Percentiles rank a stretch among this genome's conserved stretches.
These are phyloP conservation scores for Cyclura pinguis DNA, from an alignment of 2,797 vertebrate species.

Conservation along the genomic window DNA sequence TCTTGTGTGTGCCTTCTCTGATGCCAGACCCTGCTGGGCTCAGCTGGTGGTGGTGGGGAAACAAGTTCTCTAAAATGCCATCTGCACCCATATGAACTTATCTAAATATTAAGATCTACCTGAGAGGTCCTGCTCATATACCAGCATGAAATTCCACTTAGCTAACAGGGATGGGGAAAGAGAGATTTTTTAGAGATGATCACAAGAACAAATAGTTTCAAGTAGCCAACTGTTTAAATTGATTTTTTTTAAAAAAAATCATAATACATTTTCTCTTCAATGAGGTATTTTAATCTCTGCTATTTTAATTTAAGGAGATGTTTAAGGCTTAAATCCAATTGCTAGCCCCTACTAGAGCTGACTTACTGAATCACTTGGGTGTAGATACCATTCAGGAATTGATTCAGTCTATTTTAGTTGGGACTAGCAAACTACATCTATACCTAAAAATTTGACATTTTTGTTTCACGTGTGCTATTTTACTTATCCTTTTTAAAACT, in stretches of 20 bases:
- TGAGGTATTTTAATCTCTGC: neutral
- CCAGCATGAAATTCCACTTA: neutral
- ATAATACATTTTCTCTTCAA: neutral
- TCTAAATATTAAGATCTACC: neutral
- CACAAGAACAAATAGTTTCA: neutral
- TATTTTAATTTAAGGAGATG: neutral
- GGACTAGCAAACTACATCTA: too few relatives aligned
- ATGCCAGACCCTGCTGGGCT: neutral
- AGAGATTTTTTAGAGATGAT: neutral
- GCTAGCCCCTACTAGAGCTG: too few relatives aligned
- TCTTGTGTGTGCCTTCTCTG: neutral
- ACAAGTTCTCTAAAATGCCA: neutral
- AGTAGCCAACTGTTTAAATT: too few relatives aligned
- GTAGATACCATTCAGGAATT: too few relatives aligned
- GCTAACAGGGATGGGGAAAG: neutral
- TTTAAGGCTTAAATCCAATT: neutral
- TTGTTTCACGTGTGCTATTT: neutral
- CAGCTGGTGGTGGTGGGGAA: neutral
- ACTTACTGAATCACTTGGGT: too few relatives aligned
- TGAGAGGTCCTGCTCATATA: neutral
- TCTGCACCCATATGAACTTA: neutral
- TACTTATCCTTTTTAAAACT: slow-evolving; percentile 1
- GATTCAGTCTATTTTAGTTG: too few relatives aligned
- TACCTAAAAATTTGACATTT: neutral
- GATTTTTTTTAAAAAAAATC: neutral